These are phyloP conservation scores for Philopedon plagiatum DNA, from an alignment of 2,888 invertebrate genomes.

Conservation along the genomic window DNA sequence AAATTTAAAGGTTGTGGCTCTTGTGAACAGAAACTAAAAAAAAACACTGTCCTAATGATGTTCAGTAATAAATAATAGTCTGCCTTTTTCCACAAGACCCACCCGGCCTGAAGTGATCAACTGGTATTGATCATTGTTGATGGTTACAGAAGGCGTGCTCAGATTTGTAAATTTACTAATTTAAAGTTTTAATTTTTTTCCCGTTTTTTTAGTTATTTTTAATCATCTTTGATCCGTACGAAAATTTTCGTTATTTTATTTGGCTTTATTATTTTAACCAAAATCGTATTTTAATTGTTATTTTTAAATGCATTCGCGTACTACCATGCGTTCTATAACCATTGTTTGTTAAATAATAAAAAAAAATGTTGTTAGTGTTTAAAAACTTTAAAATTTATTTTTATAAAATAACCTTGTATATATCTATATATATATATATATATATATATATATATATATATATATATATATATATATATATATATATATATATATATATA, in stretches of 20 bases:
- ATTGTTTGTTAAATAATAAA: conserved; percentile 23
- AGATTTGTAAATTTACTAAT: neutral
- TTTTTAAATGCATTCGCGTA: neutral
- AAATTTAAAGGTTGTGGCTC: neutral
- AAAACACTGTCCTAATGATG: too few relatives aligned
- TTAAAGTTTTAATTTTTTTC: neutral
- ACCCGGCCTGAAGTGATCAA: neutral
- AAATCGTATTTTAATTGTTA: neutral
- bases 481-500: too few relatives aligned
- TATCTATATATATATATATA: conserved; percentile 8
- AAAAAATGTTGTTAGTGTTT: conserved; percentile 28
- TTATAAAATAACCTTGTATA: conserved; percentile 41
- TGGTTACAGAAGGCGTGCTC: neutral
- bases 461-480: neutral
- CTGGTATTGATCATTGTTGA: neutral
- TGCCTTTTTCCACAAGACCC: too few relatives aligned
- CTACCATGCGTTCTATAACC: conserved; percentile 5
- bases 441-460: neutral
- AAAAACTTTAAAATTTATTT: conserved; percentile 38
- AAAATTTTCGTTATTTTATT: neutral
- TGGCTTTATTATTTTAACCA: neutral
- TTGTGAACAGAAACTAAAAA: too few relatives aligned
- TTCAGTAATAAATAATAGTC: too few relatives aligned
- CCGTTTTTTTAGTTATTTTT: neutral
- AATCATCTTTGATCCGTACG: too few relatives aligned